Evolutionary conservation across 2,888 invertebrate species (phyloP).

Genomic region (Linyphia triangularis): DNA sequence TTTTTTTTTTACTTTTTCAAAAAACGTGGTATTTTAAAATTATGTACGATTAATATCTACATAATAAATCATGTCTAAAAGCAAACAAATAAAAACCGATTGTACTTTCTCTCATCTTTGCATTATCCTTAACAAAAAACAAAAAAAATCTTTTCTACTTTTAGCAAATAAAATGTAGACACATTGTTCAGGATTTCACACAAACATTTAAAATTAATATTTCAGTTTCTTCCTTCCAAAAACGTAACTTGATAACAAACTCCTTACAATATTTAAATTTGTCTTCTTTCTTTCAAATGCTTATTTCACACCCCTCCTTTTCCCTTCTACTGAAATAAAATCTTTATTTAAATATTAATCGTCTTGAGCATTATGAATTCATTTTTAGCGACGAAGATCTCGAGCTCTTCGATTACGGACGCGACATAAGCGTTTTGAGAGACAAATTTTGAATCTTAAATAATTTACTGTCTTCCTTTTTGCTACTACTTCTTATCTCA

Average conservation of each 20-base stretch:
- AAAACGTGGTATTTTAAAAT: neutral
- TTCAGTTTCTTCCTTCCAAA: neutral
- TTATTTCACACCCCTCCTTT: neutral
- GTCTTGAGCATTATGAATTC: constrained; percentile 33
- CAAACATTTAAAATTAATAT: constrained; percentile 11
- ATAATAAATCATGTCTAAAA: no score
- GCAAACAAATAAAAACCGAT: no score
- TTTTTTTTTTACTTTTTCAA: neutral
- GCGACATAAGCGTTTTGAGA: constrained; percentile 34
- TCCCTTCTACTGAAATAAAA: neutral
- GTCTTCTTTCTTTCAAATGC: neutral
- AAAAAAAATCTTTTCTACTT: neutral
- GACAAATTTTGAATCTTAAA: constrained; percentile 69
- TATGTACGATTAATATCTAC: no score
- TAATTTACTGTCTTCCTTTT: constrained; percentile 51
- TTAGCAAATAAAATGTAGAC: neutral
- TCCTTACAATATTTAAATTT: neutral
- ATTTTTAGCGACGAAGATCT: constrained; percentile 1
- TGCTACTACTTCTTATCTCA: constrained; percentile 70
- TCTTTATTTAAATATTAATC: constrained; percentile 29
- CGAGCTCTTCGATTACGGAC: constrained; percentile 3
- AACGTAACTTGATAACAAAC: neutral
- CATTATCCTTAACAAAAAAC: neutral
- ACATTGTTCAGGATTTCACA: neutral
- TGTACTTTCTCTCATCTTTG: neutral